A percentile compares a stretch with the other conserved stretches of the same genome.
Conservation (phyloP, 2,113 vertebrate genomes). For the Oophaga pumilio region DNA sequence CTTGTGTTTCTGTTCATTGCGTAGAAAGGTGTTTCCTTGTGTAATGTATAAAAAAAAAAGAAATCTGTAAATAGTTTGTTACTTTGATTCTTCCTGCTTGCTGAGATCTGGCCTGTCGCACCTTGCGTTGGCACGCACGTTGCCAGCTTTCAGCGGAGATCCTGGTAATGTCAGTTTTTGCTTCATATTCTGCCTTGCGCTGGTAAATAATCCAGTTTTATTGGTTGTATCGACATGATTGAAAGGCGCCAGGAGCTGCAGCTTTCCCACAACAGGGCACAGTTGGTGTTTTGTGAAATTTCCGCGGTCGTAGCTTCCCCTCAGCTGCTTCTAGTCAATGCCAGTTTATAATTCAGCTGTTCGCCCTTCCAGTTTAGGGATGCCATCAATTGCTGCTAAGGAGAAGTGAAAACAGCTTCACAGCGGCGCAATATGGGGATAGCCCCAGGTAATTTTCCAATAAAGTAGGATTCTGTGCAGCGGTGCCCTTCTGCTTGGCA, state of each 20-base stretch:
- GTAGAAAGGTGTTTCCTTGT: not conserved
- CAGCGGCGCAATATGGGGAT: constrained; percentile 52
- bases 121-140: not conserved
- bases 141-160: constrained; percentile 42
- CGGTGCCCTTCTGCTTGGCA: constrained; percentile 47
- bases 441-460: constrained; percentile 56
- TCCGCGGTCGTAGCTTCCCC: constrained; percentile 45
- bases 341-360: constrained; percentile 58
- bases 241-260: constrained; percentile 52
- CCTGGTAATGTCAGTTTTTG: constrained; percentile 37
- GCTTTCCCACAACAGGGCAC: constrained; percentile 52
- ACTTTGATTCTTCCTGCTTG: not conserved
- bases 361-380: constrained; percentile 48
- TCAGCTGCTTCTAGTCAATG: constrained; percentile 52
- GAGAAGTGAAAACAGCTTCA: constrained; percentile 49
- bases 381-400: constrained; percentile 55
- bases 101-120: constrained; percentile 22
- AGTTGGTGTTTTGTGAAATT: constrained; percentile 56
- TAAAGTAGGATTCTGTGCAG: constrained; percentile 40
- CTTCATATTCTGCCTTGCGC: not conserved
- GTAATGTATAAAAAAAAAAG: not conserved
- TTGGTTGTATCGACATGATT: constrained; percentile 51
- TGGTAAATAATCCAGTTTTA: constrained; percentile 47
- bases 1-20: not conserved
- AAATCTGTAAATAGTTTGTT: not conserved